Evolutionary conservation across 2,888 invertebrate species (phyloP).

Genomic region (Diaperis boleti): DNA sequence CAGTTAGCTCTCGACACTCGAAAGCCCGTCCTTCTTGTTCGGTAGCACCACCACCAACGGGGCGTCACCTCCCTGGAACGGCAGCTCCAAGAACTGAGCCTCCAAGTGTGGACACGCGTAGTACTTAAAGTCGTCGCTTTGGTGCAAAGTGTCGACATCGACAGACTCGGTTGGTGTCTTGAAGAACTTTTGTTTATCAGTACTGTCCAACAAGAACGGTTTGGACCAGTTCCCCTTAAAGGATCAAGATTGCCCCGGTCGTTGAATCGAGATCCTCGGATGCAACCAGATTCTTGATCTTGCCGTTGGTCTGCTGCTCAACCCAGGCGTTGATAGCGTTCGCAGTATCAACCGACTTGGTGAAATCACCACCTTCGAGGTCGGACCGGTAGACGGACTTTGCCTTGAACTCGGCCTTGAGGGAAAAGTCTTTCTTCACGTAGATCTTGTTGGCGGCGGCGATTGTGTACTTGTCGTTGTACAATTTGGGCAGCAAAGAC

Average conservation of each 20-base stretch:
- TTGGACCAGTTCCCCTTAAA: slow-evolving; percentile 17
- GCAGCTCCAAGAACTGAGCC: slow-evolving; percentile 25
- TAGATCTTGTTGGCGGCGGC: slow-evolving; percentile 8
- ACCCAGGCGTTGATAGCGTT: slow-evolving; percentile 1
- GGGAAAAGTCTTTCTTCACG: slow-evolving; percentile 5
- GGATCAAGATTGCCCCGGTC: background rate
- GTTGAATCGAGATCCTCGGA: background rate
- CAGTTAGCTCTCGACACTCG: slow-evolving; percentile 2
- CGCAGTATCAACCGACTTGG: slow-evolving; percentile 1
- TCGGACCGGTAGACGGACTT: background rate
- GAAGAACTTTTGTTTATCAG: background rate
- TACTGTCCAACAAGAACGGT: background rate
- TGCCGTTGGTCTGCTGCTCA: slow-evolving; percentile 66
- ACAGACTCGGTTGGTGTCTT: background rate
- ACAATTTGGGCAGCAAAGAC: background rate
- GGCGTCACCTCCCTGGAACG: slow-evolving; percentile 17
- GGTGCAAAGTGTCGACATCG: slow-evolving; percentile 4
- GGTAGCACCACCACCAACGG: slow-evolving; percentile 18
- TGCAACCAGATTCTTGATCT: slow-evolving; percentile 10
- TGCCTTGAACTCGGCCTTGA: slow-evolving; percentile 12
- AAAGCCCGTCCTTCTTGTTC: slow-evolving; percentile 13
- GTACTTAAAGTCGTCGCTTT: slow-evolving; percentile 10
- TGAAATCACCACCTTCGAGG: background rate
- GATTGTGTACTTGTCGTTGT: background rate
- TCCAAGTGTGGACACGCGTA: slow-evolving; percentile 6